Evolutionary conservation across 2,888 invertebrate species (phyloP).

Genomic region (Beris morrisii): DNA sequence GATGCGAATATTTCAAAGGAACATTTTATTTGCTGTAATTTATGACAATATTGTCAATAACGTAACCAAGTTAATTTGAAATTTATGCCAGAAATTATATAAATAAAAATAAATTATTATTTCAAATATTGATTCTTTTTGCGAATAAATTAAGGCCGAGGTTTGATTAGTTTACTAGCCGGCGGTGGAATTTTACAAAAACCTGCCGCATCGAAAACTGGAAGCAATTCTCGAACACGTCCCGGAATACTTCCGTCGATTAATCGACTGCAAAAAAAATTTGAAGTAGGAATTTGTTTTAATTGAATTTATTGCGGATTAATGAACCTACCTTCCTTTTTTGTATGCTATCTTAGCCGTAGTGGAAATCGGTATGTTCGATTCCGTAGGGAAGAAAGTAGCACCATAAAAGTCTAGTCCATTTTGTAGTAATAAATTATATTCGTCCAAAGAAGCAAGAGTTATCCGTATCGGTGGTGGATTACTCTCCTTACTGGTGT

Average conservation of each 20-base stretch:
- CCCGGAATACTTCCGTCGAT: constrained; percentile 69
- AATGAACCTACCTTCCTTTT: constrained; percentile 49
- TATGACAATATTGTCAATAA: too few species aligned
- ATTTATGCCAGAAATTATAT: too few species aligned
- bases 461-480: constrained; percentile 72
- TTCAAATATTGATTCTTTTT: too few species aligned
- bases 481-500: constrained; percentile 59
- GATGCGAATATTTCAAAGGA: too few species aligned
- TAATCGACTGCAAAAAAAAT: constrained; percentile 54
- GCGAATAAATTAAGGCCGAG: constrained; percentile 46
- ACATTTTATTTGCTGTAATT: too few species aligned
- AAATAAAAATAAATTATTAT: too few species aligned
- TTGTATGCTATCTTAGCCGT: constrained; percentile 60
- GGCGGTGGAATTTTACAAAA: constrained; percentile 82
- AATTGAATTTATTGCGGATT: background rate
- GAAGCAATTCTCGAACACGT: constrained; percentile 72
- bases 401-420: constrained; percentile 87
- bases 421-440: constrained; percentile 76
- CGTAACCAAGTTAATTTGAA: too few species aligned
- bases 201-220: constrained; percentile 84
- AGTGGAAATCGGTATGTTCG: constrained; percentile 67
- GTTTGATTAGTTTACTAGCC: constrained; percentile 74
- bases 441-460: constrained; percentile 74
- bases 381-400: constrained; percentile 83
- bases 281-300: background rate